Conservation (phyloP, 2,113 vertebrate species). For the Salvelinus alpinus region DNA sequence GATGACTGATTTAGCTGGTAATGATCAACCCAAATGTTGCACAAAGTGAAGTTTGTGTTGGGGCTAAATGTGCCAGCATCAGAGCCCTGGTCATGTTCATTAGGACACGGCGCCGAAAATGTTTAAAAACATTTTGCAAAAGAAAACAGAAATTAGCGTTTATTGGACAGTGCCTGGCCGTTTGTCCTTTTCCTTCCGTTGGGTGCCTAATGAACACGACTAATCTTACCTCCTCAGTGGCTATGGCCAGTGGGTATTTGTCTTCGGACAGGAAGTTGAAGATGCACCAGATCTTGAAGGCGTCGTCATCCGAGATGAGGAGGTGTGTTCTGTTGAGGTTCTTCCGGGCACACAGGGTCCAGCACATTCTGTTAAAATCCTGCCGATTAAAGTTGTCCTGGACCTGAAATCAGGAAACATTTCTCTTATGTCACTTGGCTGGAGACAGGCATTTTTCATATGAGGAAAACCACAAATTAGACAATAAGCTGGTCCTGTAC, state of each 20-base stretch:
- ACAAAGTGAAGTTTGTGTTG: background rate
- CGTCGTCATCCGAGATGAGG: constrained; percentile 86
- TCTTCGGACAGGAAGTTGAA: constrained; percentile 99
- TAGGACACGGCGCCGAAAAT: no score
- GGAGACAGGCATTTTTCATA: background rate
- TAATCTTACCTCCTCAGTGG: constrained; percentile 88
- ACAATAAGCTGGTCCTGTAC: no score
- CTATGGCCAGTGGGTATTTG: constrained; percentile 90
- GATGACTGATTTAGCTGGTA: background rate
- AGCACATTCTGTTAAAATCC: constrained; percentile 97
- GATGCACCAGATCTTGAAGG: constrained; percentile 97
- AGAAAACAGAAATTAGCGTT: no score
- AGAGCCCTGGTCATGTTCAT: no score
- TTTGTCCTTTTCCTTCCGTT: background rate
- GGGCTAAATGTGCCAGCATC: no score
- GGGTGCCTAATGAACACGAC: background rate
- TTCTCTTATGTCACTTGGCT: background rate
- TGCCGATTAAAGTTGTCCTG: constrained; percentile 89
- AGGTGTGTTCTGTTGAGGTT: constrained; percentile 82
- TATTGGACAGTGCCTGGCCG: no score
- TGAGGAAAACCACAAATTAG: no score
- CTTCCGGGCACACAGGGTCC: constrained; percentile 92
- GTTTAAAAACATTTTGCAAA: no score
- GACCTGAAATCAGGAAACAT: constrained; percentile 48
- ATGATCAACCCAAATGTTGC: background rate